These are phyloP conservation scores for Nansenia antarctica DNA, from an alignment of 2,113 vertebrate species.

Conservation along the genomic window DNA sequence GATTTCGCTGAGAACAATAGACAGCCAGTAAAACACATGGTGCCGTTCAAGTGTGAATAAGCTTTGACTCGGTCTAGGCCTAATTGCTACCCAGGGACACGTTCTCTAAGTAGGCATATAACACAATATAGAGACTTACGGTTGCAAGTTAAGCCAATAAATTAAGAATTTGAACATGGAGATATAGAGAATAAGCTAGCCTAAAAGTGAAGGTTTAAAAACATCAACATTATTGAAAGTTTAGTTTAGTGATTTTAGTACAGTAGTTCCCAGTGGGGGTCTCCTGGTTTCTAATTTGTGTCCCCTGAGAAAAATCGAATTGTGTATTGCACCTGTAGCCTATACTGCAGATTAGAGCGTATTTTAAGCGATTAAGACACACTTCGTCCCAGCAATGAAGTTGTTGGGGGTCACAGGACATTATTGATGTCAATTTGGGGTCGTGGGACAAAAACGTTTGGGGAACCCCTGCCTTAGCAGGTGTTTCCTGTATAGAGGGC, in stretches of 20 bases:
- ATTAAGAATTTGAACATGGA: background rate
- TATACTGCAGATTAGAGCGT: too few relatives aligned
- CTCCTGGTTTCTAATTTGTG: too few relatives aligned
- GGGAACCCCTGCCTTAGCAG: too few relatives aligned
- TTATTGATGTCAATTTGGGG: too few relatives aligned
- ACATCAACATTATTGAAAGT: background rate
- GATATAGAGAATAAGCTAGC: background rate
- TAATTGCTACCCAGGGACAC: background rate
- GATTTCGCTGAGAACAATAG: constrained; percentile 23
- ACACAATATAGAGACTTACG: background rate
- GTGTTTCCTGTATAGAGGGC: background rate
- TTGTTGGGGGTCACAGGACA: too few relatives aligned
- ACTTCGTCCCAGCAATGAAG: too few relatives aligned
- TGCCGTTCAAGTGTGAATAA: constrained; percentile 6
- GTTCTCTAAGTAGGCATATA: background rate
- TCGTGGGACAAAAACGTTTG: too few relatives aligned
- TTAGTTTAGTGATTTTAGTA: too few relatives aligned
- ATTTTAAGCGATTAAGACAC: too few relatives aligned
- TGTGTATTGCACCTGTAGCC: too few relatives aligned
- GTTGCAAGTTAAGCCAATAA: background rate
- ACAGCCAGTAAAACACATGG: constrained; percentile 26
- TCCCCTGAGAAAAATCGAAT: too few relatives aligned
- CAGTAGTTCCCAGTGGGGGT: too few relatives aligned
- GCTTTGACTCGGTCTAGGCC: background rate
- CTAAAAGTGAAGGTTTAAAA: background rate